These are phyloP conservation scores for Crenichthys baileyi DNA, from an alignment of 2,797 vertebrate genomes.

Conservation along the genomic window DNA sequence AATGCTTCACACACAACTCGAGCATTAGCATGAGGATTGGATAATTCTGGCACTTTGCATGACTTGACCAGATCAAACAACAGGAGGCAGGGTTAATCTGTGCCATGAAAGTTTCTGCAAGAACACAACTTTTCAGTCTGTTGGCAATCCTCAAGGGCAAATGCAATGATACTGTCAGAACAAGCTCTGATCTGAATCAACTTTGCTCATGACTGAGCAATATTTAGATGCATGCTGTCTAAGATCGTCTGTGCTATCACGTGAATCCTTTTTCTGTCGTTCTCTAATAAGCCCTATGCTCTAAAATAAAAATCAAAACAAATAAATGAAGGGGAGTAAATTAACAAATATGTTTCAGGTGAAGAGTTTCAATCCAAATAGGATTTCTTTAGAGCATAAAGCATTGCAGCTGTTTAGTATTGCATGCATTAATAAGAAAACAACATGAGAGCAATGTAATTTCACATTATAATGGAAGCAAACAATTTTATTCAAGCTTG, in stretches of 20 bases:
- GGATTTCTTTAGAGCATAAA: slow-evolving; percentile 31
- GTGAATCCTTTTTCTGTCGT: background rate
- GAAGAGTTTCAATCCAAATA: slow-evolving; percentile 38
- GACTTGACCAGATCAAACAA: slow-evolving; percentile 72
- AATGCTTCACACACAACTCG: slow-evolving; percentile 44
- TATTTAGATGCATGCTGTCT: background rate
- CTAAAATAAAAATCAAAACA: background rate
- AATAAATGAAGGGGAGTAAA: slow-evolving; percentile 7
- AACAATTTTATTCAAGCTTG: slow-evolving; percentile 13
- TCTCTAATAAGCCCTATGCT: background rate
- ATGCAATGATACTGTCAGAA: slow-evolving; percentile 43
- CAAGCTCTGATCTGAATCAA: slow-evolving; percentile 18
- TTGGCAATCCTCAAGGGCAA: slow-evolving; percentile 37
- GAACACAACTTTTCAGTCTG: slow-evolving; percentile 53
- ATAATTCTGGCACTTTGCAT: slow-evolving; percentile 56
- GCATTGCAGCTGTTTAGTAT: slow-evolving; percentile 18
- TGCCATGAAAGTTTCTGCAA: slow-evolving; percentile 52
- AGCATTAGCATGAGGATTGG: slow-evolving; percentile 44
- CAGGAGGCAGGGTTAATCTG: slow-evolving; percentile 71
- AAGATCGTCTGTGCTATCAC: background rate
- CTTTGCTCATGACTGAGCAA: slow-evolving; percentile 20
- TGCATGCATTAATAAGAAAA: slow-evolving; percentile 12
- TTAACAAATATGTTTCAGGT: slow-evolving; percentile 36
- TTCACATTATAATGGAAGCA: slow-evolving; percentile 13
- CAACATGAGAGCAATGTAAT: slow-evolving; percentile 10